Evolutionary conservation across 2,888 invertebrate species (phyloP).

Genomic region (Epinotia brunnichana): DNA sequence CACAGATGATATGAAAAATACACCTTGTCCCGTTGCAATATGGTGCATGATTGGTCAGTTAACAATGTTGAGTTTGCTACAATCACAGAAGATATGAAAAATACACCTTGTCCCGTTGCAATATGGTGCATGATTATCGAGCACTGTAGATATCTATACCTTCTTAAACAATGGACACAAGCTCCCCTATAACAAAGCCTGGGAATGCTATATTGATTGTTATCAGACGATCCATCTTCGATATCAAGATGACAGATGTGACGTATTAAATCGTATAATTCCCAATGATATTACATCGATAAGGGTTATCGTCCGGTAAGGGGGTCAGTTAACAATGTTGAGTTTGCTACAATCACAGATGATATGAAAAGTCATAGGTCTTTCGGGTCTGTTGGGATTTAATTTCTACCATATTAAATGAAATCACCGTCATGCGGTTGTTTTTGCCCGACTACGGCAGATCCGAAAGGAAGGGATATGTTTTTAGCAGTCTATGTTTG

Average conservation of each 20-base stretch:
- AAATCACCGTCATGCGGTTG: conserved; percentile 3
- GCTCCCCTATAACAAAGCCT: background rate
- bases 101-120: too few relatives aligned
- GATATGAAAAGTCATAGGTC: conserved; percentile 31
- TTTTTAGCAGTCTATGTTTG: too few relatives aligned
- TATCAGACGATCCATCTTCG: conserved; percentile 54
- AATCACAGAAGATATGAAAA: too few relatives aligned
- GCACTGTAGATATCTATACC: background rate
- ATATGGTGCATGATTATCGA: too few relatives aligned
- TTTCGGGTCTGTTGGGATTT: conserved; percentile 3
- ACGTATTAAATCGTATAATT: conserved; percentile 48
- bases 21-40: too few relatives aligned
- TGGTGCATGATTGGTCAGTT: too few relatives aligned
- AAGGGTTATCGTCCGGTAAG: conserved; percentile 30
- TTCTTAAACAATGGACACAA: background rate
- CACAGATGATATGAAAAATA: too few relatives aligned
- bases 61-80: too few relatives aligned
- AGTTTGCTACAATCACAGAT: background rate
- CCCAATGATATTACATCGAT: conserved; percentile 45
- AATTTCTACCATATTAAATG: conserved; percentile 16
- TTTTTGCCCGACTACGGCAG: conserved; percentile 9
- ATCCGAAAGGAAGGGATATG: too few relatives aligned
- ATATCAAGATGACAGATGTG: conserved; percentile 51
- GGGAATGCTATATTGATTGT: conserved; percentile 16
- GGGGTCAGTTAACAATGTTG: too few relatives aligned